Evolutionary conservation across 1,140 invertebrate species (phyloP).

Genomic region (Zaprionus taronus): DNA sequence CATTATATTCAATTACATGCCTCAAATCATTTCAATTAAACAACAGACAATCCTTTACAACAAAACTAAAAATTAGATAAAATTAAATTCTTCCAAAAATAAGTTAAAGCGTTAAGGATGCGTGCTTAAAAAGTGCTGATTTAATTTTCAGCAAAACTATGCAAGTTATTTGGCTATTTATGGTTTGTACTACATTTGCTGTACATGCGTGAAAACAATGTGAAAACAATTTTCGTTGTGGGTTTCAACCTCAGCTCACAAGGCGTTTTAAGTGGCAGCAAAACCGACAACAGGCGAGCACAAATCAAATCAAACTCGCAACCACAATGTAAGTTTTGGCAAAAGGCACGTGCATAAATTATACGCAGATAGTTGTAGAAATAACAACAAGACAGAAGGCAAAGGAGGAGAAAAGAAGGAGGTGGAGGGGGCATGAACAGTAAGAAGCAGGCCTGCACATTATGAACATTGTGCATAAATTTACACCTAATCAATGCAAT

Average conservation of each 20-base stretch:
- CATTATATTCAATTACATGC: no score
- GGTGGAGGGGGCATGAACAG: not conserved
- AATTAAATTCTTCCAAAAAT: not conserved
- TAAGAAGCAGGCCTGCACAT: conserved; percentile 1
- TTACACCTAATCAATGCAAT: conserved; percentile 77
- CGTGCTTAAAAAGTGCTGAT: not conserved
- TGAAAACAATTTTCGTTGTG: conserved; percentile 15
- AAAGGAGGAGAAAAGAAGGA: conserved; percentile 4
- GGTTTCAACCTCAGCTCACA: conserved; percentile 22
- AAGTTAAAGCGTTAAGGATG: not conserved
- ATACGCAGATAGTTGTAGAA: conserved; percentile 25
- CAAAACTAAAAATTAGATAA: not conserved
- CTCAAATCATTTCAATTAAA: no score
- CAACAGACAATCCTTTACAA: not conserved
- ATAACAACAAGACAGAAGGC: conserved; percentile 2
- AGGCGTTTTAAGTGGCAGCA: conserved; percentile 13
- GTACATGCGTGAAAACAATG: conserved; percentile 7
- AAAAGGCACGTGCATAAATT: conserved; percentile 48
- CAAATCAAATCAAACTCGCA: conserved; percentile 33
- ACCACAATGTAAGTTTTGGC: conserved; percentile 35
- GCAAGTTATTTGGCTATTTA: conserved; percentile 1
- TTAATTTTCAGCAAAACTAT: not conserved
- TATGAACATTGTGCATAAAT: conserved; percentile 58
- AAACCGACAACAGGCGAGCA: conserved; percentile 15
- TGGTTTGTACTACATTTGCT: not conserved